Conservation (phyloP, 2,888 invertebrate species). For the Polylopha cassiicola region DNA sequence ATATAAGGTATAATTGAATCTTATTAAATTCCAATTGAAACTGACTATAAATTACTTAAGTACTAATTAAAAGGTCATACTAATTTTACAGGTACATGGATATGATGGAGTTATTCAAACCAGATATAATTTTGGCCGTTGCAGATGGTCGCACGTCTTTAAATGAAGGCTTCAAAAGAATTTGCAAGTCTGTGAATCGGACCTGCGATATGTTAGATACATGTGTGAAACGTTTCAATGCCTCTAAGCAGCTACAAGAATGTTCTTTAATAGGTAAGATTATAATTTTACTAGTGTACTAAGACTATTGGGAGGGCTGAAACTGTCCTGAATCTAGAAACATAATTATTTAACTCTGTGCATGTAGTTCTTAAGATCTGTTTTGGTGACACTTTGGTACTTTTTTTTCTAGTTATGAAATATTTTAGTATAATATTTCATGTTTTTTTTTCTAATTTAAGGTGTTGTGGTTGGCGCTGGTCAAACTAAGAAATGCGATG, state of each 20-base stretch:
- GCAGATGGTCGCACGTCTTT: constrained; percentile 86
- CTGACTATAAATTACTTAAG: too few species aligned
- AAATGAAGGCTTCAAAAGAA: constrained; percentile 82
- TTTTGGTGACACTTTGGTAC: too few species aligned
- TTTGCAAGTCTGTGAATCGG: constrained; percentile 83
- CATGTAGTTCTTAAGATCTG: too few species aligned
- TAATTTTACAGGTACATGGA: constrained; percentile 83
- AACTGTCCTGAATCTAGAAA: too few species aligned
- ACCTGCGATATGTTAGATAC: constrained; percentile 81
- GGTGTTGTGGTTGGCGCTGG: constrained; percentile 88
- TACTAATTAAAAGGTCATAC: background rate
- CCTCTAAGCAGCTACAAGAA: constrained; percentile 65
- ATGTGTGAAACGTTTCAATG: constrained; percentile 81
- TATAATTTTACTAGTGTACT: background rate
- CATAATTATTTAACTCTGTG: too few species aligned
- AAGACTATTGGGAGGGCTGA: too few species aligned
- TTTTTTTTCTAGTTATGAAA: too few species aligned
- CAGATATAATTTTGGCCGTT: constrained; percentile 88
- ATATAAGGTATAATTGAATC: too few species aligned
- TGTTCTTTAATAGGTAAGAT: constrained; percentile 65
- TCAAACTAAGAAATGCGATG: constrained; percentile 78
- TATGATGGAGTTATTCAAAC: constrained; percentile 84
- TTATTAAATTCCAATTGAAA: too few species aligned
- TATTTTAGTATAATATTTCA: constrained; percentile 1
- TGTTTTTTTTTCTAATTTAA: constrained; percentile 42